phyloP scores from a whole-genome alignment of 2,797 vertebrate species.

The Manis crassicaudata region DNA sequence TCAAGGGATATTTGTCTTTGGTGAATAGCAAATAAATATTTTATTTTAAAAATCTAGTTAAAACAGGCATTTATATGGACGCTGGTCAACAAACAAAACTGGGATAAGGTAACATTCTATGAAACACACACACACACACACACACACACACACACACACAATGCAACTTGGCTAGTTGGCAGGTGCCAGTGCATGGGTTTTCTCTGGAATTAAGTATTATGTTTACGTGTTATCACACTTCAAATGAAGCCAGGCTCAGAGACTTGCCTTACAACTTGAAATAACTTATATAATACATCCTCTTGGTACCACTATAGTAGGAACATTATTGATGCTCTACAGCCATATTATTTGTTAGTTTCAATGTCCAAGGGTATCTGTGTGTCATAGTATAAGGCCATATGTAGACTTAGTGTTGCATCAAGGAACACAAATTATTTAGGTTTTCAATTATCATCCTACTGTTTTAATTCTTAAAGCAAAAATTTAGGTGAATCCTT shows the following conservation, averaged over 20 bases:
- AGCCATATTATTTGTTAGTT: neutral
- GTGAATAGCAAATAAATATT: neutral
- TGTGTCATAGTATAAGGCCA: neutral
- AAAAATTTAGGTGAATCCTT: neutral
- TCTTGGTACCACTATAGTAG: neutral
- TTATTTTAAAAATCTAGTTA: neutral
- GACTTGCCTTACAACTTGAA: neutral
- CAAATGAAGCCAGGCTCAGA: neutral
- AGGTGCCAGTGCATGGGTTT: neutral
- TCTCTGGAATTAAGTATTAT: conserved; percentile 9
- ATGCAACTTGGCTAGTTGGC: neutral
- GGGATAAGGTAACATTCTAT: neutral
- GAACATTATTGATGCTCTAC: neutral
- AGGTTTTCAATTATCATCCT: neutral
- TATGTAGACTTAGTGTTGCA: neutral
- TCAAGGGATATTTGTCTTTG: neutral
- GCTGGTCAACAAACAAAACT: neutral
- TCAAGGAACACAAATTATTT: neutral
- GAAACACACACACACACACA: neutral
- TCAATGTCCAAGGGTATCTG: neutral
- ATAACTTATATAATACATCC: neutral
- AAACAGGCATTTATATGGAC: neutral
- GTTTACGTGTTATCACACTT: neutral
- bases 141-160: neutral
- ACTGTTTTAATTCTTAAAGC: neutral